Conservation (phyloP, 1,140 invertebrate species). For the Drosophila sulfurigaster region DNA sequence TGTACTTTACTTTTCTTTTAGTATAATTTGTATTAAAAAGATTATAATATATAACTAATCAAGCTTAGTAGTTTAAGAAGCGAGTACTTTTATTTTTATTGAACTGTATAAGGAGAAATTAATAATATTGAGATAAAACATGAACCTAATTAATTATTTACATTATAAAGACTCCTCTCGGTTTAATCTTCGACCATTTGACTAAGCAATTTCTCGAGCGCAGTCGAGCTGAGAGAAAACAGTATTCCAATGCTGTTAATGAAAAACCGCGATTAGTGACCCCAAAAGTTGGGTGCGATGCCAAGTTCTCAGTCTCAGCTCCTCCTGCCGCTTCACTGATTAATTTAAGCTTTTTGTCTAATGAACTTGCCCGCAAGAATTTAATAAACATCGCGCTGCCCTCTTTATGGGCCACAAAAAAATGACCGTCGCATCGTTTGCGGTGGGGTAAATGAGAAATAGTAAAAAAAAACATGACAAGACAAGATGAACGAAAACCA, state of each 20-base stretch:
- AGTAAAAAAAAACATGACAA: conserved; percentile 46
- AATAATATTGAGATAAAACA: too few species aligned
- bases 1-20: too few species aligned
- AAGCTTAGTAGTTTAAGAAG: too few species aligned
- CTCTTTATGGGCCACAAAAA: conserved; percentile 71
- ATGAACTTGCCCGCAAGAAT: conserved; percentile 75
- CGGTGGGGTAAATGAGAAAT: conserved; percentile 47
- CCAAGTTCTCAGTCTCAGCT: neutral
- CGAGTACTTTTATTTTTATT: too few species aligned
- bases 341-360: conserved; percentile 80
- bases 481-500: too few species aligned
- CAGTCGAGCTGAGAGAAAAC: conserved; percentile 25
- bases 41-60: too few species aligned
- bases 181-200: too few species aligned
- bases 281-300: neutral
- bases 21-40: too few species aligned
- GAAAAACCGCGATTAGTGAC: conserved; percentile 20
- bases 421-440: conserved; percentile 55
- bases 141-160: too few species aligned
- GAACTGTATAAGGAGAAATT: too few species aligned
- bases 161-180: too few species aligned
- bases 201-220: neutral
- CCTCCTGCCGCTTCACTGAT: conserved; percentile 44
- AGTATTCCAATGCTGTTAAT: conserved; percentile 37
- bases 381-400: conserved; percentile 70